Base-by-base conservation (phyloP, 30 jellyfish, hydroid and myxozoan species). In the Mastigias papua region DNA sequence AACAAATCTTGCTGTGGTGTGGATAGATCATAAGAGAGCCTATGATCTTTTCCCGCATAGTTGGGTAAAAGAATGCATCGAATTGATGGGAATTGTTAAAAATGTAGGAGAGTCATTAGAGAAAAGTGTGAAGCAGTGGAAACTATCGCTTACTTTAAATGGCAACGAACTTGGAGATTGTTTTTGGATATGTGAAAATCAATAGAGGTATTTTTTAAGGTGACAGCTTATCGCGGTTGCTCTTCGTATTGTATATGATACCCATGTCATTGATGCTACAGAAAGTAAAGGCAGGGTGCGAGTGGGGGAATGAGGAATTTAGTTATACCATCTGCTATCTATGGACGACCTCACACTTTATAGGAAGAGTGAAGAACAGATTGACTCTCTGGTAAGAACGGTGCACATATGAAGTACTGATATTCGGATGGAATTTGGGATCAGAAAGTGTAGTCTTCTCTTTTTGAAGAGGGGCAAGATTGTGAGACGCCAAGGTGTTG, bases 1-100 rank as follows among this genome's bases (percentile, higher is more conserved):
- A 7, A 67, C 78, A 25, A 67, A 67, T 67, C 50, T 67, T 19
- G 78, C 49, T n/a, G 23, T 20, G 74, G 74, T 42, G 19, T 27
- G 74, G 49, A 11, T 63, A 10, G 74, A 63, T 63, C 20, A 63
- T 25, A 63, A 63, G 42, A 25, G 23, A 27, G 74, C 74, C 9
- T 0, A 63, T 25, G 74, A 63, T 63, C 2, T 20, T n/a, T 0
- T 0, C 19, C 82, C 82, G 66, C 0, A 70, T 70, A 13, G 62
- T 22, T 70, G 67, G 82, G 21, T 31, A 0, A 27, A 13, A 10
- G 65, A 70, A 48, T 13, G 82, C 46, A 13, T 70, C 66, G 32
- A 70, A 48, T 70, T 29, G 30, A 26, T 48, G 61, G 19, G 0
- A 10, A 48, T 70, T 70, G 82, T 22, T 26, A 66, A 70, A 19